These are phyloP conservation scores for Catharus bicknelli DNA, from an alignment of 2,113 vertebrate genomes.

Conservation along the genomic window DNA sequence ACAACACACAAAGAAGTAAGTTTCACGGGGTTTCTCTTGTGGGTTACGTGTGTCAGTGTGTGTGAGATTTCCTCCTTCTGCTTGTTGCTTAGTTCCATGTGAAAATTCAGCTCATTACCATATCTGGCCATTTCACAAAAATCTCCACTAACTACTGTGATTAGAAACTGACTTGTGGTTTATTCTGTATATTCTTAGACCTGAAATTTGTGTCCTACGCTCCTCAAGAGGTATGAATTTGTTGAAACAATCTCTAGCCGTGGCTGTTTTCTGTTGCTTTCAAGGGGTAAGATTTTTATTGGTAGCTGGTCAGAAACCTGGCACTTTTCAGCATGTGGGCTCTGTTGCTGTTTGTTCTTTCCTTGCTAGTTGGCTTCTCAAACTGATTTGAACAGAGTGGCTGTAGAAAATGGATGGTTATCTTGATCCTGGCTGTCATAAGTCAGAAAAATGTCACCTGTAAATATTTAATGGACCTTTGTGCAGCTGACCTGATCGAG, in stretches of 20 bases:
- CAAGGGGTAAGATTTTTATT: not conserved
- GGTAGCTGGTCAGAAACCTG: not conserved
- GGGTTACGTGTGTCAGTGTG: not conserved
- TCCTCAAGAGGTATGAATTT: not conserved
- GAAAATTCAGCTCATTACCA: not conserved
- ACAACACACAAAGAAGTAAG: not conserved
- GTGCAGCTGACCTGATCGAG: slow-evolving; percentile 16
- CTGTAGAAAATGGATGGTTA: slow-evolving; percentile 18
- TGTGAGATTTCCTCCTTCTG: not conserved
- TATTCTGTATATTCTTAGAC: not conserved
- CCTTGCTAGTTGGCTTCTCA: slow-evolving; percentile 11
- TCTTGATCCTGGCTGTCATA: slow-evolving; percentile 46
- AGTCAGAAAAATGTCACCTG: slow-evolving; percentile 45
- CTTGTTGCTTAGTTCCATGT: not conserved
- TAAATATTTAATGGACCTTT: slow-evolving; percentile 65
- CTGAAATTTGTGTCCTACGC: not conserved
- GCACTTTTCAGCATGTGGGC: not conserved
- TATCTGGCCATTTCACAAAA: not conserved
- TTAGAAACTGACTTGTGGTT: not conserved
- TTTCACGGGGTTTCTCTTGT: not conserved
- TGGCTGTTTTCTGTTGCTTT: not conserved
- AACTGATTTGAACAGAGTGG: not conserved
- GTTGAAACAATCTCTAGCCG: not conserved
- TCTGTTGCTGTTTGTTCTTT: slow-evolving; percentile 17
- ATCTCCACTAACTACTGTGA: not conserved